Evolutionary conservation across 2,888 invertebrate genomes (phyloP).

Genomic region (Exephanes ischioxanthus): DNA sequence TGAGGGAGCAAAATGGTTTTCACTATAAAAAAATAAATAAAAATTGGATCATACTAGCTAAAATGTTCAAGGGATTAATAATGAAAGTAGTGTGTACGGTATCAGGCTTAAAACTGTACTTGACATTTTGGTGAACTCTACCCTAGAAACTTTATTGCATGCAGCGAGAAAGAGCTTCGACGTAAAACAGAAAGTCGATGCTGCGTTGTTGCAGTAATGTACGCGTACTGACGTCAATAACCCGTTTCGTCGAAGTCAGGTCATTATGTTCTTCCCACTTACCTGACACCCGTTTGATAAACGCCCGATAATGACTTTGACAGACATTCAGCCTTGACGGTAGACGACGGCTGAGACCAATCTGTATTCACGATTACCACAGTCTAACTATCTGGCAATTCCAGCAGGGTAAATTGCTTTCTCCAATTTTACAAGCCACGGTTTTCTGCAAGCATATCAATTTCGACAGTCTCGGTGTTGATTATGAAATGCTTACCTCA

Average conservation of each 20-base stretch:
- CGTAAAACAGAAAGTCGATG: slow-evolving; percentile 46
- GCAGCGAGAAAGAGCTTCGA: slow-evolving; percentile 4
- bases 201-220: slow-evolving; percentile 32
- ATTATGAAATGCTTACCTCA: slow-evolving; percentile 52
- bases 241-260: slow-evolving; percentile 14
- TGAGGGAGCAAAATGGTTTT: no score
- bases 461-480: slow-evolving; percentile 44
- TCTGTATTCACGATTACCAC: slow-evolving; percentile 1
- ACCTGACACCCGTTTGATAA: slow-evolving; percentile 49
- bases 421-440: slow-evolving; percentile 41
- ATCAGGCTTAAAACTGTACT: no score
- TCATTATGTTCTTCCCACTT: slow-evolving; percentile 61
- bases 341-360: slow-evolving; percentile 50
- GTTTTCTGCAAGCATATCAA: slow-evolving; percentile 13
- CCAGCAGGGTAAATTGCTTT: slow-evolving; percentile 50
- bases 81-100: no score
- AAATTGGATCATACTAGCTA: no score
- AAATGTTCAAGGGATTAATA: no score
- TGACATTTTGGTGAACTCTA: no score
- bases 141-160: no score
- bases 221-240: slow-evolving; percentile 31
- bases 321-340: no score
- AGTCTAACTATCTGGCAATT: slow-evolving; percentile 35
- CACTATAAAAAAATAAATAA: no score
- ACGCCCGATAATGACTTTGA: no score